These are phyloP conservation scores for Ladona fulva DNA, from an alignment of 1,140 invertebrate species.

Conservation along the genomic window DNA sequence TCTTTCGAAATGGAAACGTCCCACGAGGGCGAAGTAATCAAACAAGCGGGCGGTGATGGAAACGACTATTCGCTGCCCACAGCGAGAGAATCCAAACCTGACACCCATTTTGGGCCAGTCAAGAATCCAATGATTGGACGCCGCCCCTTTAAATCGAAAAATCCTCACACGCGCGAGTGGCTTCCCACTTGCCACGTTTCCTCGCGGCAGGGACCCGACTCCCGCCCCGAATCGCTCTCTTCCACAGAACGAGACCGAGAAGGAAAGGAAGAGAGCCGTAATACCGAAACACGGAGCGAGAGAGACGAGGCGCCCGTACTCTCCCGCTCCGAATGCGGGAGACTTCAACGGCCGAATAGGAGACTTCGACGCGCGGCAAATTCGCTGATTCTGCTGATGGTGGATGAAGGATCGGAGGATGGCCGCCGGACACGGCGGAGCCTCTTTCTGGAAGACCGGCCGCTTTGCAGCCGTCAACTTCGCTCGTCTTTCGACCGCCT, in stretches of 20 bases:
- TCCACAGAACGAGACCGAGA: neutral
- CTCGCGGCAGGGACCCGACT: neutral
- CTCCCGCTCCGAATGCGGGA: too few relatives aligned
- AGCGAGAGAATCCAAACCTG: neutral
- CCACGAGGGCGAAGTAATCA: neutral
- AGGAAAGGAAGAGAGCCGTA: neutral
- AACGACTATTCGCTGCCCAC: neutral
- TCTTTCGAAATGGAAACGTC: neutral
- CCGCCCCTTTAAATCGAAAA: slow-evolving; percentile 8
- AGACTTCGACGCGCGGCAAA: neutral
- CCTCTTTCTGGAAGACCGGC: too few relatives aligned
- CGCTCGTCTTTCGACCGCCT: neutral
- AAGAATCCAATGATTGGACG: neutral
- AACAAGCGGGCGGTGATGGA: neutral
- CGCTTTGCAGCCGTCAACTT: too few relatives aligned
- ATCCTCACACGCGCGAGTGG: neutral
- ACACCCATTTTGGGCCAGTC: neutral
- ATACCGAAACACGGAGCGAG: neutral
- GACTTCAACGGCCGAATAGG: neutral
- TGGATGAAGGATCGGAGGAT: too few relatives aligned
- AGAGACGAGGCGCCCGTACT: too few relatives aligned
- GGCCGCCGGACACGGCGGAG: too few relatives aligned
- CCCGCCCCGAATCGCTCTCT: neutral
- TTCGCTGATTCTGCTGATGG: too few relatives aligned
- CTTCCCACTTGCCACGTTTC: neutral